Evolutionary conservation across 2,797 vertebrate species (phyloP), one percentile per base, ranked within the genome.

Genomic region (Aplochiton taeniatus): DNA sequence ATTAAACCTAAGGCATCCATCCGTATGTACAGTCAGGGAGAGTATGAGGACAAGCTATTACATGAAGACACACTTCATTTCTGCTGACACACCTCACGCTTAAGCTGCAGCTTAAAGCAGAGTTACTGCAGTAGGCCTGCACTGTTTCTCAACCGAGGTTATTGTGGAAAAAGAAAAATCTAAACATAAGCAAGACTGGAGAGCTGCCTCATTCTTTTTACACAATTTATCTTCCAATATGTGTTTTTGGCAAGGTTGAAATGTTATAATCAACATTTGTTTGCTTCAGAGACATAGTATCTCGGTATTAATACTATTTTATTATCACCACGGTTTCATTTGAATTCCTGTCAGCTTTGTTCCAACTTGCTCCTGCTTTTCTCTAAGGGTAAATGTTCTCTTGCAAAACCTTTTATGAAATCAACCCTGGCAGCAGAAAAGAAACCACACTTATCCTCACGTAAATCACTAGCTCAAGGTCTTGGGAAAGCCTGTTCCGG

Each of bases 281-380:
- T 31, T 2, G 31, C 3, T 31, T 31, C 31, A 31, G 31, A 31
- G 3, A 31, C 6, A 31, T 31, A 3, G 31, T 6, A 31, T 31
- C 31, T 3, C 31, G 31, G 31, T 31, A 31, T 31, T 31, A 11
- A 45, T 11, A 54, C 12, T 31, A 55, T 18, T 31, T 19, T 41
- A 55, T 55, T 55, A 14, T 55, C 16, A 11, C 12, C 12, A 7
- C 17, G 13, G 8, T 19, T 9, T 16, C 18, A 31, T 9, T 51
- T 61, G 74, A 78, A 84, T 88, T 83, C 82, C 84, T 83, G 45
- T 7, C 79, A 62, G 76, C 65, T 77, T 80, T 86, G 87, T 87
- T 72, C 55, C 53, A 68, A 89, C 87, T 87, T 63, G 85, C 67
- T 81, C 62, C 43, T 42, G 70, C 75, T 74, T 73, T 48, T 51